A percentile compares a stretch with the other conserved stretches of the same genome.
These are phyloP conservation scores for Meloidogyne hapla DNA, from an alignment of 1,140 invertebrate genomes.

Conservation along the genomic window DNA sequence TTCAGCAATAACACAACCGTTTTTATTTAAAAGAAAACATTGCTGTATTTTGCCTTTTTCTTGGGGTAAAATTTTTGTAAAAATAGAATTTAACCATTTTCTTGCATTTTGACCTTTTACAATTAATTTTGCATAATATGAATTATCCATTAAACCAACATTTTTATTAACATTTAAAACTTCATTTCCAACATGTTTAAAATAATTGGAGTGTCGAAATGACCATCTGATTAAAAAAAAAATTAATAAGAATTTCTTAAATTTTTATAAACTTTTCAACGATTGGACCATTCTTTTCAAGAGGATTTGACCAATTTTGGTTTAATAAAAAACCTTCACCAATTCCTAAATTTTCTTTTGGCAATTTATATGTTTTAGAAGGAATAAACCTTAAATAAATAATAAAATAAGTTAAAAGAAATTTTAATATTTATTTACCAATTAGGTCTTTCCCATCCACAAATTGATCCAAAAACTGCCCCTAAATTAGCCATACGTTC, in stretches of 20 bases:
- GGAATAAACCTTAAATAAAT: not conserved
- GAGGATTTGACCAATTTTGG: not conserved
- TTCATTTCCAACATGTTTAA: not conserved
- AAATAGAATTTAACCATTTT: constrained; percentile 2
- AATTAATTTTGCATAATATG: not conserved
- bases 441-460: constrained; percentile 7
- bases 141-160: not conserved
- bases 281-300: not conserved
- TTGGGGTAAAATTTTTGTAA: not conserved
- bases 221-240: not conserved
- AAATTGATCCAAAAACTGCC: constrained; percentile 4
- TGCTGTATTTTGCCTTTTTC: not conserved
- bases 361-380: not conserved
- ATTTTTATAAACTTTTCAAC: not conserved
- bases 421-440: not conserved
- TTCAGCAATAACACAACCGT: not conserved
- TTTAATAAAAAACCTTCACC: not conserved
- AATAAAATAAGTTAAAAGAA: too few relatives aligned
- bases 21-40: not conserved
- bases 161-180: not conserved
- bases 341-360: not conserved
- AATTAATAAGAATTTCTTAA: not conserved
- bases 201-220: not conserved
- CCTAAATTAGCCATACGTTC: not conserved
- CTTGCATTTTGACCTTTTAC: not conserved